Base-by-base conservation (phyloP, 1,140 invertebrate genomes). In the Drosophila ohnishii region DNA sequence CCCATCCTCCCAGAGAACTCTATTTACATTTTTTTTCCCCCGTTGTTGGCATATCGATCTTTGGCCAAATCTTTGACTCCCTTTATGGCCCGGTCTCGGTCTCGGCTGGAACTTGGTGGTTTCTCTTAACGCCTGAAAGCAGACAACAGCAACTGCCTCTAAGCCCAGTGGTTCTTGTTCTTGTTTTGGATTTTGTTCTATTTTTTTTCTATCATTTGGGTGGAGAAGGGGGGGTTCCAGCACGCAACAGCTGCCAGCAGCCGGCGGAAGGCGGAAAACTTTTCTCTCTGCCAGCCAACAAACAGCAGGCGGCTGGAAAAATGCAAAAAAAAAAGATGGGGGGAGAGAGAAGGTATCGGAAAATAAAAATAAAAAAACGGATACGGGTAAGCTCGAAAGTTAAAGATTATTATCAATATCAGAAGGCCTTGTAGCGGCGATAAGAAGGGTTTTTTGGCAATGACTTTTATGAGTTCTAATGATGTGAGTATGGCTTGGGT, bases 11-110 rank as follows among this genome's bases (percentile, higher is more conserved):
- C 30, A 51, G 37, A 61, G 62, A 58, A 62, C 83, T 86, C 78
- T 86, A 86, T 87, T 87, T 86, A 86, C 82, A 87, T 87, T 86
- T 82, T 55, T 35, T 74, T 56, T 75, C 55, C 37, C 14, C n/a
- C 28, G 28, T 50, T 70, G 37, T 55, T 70, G 62, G 34, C 53
- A 35, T 85, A 85, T 85, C 82, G 81, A 85, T 86, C 78, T 78
- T 57, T 81, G 59, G 80, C 59, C 65, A 65, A 69, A 69, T 69
- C 64, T 76, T 76, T 42, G 66, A 81, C 72, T 63, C 67, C 51
- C 59, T 73, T 56, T 64, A 63, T 57, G 59, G 70, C 72, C 37
- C n/a, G 58, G 61, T 34, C 53, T 50, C 28, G 40, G 57, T 19
- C 28, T 55, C 64, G 61, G 37, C 53, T 50, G 16, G 28, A 50